Percentiles rank a stretch among this genome's conserved stretches.
Evolutionary conservation across 2,888 invertebrate genomes (phyloP).

Genomic region (Leucozona laternaria): DNA sequence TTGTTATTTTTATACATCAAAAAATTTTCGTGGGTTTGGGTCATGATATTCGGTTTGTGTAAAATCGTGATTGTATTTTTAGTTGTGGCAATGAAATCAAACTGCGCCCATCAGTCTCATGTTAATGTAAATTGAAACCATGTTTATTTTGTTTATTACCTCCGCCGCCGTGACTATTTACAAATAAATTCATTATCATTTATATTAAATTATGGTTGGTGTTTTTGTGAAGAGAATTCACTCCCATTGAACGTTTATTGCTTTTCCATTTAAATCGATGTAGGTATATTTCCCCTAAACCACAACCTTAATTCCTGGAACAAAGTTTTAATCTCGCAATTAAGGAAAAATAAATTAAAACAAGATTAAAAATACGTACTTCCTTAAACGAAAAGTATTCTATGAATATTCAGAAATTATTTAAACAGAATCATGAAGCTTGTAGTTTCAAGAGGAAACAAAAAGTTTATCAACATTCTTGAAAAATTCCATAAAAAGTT

Average conservation of each 20-base stretch:
- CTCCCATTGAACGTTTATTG: background rate
- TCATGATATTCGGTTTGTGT: background rate
- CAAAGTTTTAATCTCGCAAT: background rate
- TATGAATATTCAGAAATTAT: too few relatives aligned
- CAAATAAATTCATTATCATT: background rate
- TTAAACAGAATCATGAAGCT: too few relatives aligned
- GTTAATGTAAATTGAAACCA: constrained; percentile 16
- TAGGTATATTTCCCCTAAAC: too few relatives aligned
- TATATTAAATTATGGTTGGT: background rate
- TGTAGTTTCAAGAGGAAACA: too few relatives aligned
- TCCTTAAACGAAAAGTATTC: too few relatives aligned
- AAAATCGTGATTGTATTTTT: constrained; percentile 21
- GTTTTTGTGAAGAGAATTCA: background rate
- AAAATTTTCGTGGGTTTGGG: background rate
- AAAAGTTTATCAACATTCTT: too few relatives aligned
- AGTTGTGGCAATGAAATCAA: background rate
- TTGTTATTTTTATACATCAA: background rate
- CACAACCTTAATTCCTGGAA: too few relatives aligned
- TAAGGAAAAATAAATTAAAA: too few relatives aligned
- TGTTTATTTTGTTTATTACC: background rate
- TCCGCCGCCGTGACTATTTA: background rate
- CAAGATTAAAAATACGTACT: too few relatives aligned
- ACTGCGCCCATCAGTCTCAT: constrained; percentile 16
- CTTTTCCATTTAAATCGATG: too few relatives aligned
- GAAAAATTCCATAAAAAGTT: too few relatives aligned